phyloP scores from a whole-genome alignment of 2,888 invertebrate species.

The Drosophila lutescens region DNA sequence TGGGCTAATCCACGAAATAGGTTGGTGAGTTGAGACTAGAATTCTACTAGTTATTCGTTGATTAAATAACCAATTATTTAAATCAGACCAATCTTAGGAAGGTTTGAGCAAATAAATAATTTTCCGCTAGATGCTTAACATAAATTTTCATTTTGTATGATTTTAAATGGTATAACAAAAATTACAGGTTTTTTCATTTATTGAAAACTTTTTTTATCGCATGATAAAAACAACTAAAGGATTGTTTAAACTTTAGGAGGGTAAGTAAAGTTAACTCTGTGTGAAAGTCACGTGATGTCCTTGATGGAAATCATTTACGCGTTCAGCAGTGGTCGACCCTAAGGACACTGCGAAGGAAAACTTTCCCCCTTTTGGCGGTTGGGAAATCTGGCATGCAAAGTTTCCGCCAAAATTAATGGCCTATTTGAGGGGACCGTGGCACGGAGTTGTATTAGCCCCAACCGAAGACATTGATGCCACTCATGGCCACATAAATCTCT shows the following conservation, averaged over 20 bases:
- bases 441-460: constrained; percentile 24
- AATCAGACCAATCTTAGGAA: too few relatives aligned
- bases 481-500: constrained; percentile 57
- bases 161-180: too few relatives aligned
- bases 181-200: too few relatives aligned
- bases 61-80: too few relatives aligned
- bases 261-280: neutral
- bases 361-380: constrained; percentile 6
- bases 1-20: too few relatives aligned
- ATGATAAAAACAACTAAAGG: too few relatives aligned
- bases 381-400: constrained; percentile 39
- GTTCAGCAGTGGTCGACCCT: constrained; percentile 15
- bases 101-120: too few relatives aligned
- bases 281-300: constrained; percentile 48
- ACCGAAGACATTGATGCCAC: constrained; percentile 57
- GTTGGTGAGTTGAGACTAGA: too few relatives aligned
- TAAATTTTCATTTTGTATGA: too few relatives aligned
- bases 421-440: constrained; percentile 27
- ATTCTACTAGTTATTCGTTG: too few relatives aligned
- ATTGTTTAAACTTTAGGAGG: neutral
- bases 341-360: constrained; percentile 9
- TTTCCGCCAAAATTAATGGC: constrained; percentile 56
- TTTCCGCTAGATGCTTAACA: too few relatives aligned
- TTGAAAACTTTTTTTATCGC: too few relatives aligned
- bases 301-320: constrained; percentile 23